Evolutionary conservation across 2,888 invertebrate genomes (phyloP), one percentile per base, ranked within the genome.

Genomic region (Flabesymbios commensalis): DNA sequence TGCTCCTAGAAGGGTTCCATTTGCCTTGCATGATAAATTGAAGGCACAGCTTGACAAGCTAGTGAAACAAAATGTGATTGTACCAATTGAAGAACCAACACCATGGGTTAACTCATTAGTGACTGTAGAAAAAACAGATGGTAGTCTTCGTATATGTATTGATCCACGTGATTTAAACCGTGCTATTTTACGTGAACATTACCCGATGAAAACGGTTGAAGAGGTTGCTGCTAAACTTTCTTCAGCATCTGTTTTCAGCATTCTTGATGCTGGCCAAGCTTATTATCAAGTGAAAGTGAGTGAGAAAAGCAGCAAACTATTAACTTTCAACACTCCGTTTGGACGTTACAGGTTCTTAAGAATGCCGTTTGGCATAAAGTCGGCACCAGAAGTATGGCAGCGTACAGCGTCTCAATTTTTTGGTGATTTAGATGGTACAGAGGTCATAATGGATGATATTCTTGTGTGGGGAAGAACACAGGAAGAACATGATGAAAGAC

Each of bases 91-190:
- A 48, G 61, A 69, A 42, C 72, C 69, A 7, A 69, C 69, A 42
- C 62, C 64, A 32, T 72, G 72, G 72, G 71, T 71, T 7, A 70
- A 55, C 57, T 62, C 57, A n/a, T 24, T 71, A 41, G 67, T 63
- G n/a, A 51, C 63, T 36, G 64, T 65, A n/a, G 29, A 59, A 43
- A 66, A 67, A 57, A 64, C 61, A 48, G 69, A 68, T 17, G n/a
- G n/a, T n/a, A 68, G 70, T 58, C 24, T 72, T 5, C 42, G 70
- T 24, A 47, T 70, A 10, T 73, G 68, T 39, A 19, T 71, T 10
- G 73, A 71, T 51, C 72, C 70, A 1, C 57, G 49, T 45, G 65
- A 69, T 39, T 31, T 73, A 31, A 73, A 72, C 45, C 59, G 62
- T 49, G 62, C 60, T 22, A 63, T 72, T 45, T 24, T 31, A 19